phyloP scores from a whole-genome alignment of 2,113 vertebrate species.

The Peromyscus polionotus region DNA sequence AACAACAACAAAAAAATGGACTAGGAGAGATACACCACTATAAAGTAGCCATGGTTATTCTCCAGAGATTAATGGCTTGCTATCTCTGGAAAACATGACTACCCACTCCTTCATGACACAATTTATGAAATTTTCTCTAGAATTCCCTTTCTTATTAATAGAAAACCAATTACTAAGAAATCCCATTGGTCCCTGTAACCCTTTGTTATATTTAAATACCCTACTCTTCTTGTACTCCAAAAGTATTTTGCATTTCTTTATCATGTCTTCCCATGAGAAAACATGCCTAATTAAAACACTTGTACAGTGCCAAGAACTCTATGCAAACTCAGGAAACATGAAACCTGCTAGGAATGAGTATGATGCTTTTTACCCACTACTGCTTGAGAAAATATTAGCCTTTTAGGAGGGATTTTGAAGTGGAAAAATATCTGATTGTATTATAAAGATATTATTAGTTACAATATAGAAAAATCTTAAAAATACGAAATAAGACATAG shows the following conservation, averaged over 20 bases:
- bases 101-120: background rate
- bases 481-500: background rate
- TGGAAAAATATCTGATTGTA: background rate
- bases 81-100: background rate
- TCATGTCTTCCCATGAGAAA: conserved; percentile 64
- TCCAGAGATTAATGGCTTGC: conserved; percentile 1
- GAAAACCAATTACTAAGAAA: conserved; percentile 66
- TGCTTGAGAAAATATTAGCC: background rate
- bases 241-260: conserved; percentile 67
- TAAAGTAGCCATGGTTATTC: background rate
- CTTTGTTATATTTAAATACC: conserved; percentile 63
- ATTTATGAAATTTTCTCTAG: conserved; percentile 38
- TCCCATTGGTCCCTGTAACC: conserved; percentile 51
- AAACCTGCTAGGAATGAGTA: conserved; percentile 17
- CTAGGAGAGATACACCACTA: background rate
- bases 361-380: background rate
- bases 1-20: background rate
- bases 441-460: background rate
- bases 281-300: conserved; percentile 69
- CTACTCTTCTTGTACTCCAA: background rate
- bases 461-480: background rate
- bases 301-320: conserved; percentile 49
- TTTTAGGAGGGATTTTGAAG: background rate
- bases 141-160: conserved; percentile 62
- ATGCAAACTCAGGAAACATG: conserved; percentile 40